Conservation (phyloP, 2,797 vertebrate genomes). For the Ceyx erithaca region DNA sequence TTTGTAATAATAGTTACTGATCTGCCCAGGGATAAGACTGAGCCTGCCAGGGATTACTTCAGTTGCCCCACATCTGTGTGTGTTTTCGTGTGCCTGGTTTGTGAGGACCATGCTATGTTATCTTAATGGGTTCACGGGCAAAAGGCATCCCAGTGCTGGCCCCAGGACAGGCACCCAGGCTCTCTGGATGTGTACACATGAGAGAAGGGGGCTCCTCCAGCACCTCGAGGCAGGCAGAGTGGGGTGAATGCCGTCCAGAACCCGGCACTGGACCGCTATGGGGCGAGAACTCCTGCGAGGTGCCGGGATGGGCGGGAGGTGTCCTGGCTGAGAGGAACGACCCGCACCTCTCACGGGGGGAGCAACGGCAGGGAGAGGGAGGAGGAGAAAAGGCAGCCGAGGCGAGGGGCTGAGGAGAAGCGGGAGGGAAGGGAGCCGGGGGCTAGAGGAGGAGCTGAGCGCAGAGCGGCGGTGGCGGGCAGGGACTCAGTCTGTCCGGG, state of each 20-base stretch:
- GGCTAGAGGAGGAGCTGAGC: conserved; percentile 3
- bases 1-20: background rate
- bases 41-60: background rate
- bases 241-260: accelerated
- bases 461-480: background rate
- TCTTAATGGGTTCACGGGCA: background rate
- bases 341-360: background rate
- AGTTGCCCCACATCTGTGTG: background rate
- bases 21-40: too few species aligned
- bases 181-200: accelerated
- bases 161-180: background rate
- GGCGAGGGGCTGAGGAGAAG: background rate
- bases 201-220: background rate
- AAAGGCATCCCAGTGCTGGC: background rate
- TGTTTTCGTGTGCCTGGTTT: accelerated
- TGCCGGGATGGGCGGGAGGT: background rate
- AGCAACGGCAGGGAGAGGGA: background rate
- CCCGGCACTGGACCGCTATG: background rate
- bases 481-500: background rate
- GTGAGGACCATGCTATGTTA: accelerated
- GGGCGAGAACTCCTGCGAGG: background rate
- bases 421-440: background rate
- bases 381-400: background rate
- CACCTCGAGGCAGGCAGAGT: background rate
- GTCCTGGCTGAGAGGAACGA: background rate